These are phyloP conservation scores for Drosophila novamexicana DNA, from an alignment of 1,140 invertebrate species.

Conservation along the genomic window DNA sequence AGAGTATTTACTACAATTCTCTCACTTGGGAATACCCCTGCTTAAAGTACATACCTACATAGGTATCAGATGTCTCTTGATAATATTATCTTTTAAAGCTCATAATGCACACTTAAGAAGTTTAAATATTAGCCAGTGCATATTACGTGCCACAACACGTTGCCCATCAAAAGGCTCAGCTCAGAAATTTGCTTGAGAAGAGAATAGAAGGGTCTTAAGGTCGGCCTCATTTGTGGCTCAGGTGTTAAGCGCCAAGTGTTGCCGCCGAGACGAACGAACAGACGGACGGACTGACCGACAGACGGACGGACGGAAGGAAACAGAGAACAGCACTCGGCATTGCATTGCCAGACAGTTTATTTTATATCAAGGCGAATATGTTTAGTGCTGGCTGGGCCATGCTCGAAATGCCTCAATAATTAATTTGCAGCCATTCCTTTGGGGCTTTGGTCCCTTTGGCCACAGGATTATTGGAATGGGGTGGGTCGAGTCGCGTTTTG, in stretches of 20 bases:
- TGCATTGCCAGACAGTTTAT: conserved; percentile 51
- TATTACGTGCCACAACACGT: too few species aligned
- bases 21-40: too few species aligned
- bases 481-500: conserved; percentile 5
- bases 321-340: conserved; percentile 9
- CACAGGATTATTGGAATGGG: not conserved
- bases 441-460: conserved; percentile 14
- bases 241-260: conserved; percentile 11
- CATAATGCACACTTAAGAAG: too few species aligned
- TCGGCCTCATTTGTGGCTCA: not conserved
- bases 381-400: conserved; percentile 12
- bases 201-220: not conserved
- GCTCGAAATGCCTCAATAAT: conserved; percentile 64
- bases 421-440: conserved; percentile 58
- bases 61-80: too few species aligned
- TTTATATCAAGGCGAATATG: conserved; percentile 54
- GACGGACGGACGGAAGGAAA: not conserved
- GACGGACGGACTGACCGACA: too few species aligned
- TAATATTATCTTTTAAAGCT: too few species aligned
- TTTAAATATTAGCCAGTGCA: too few species aligned
- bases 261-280: not conserved
- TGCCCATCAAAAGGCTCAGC: too few species aligned
- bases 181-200: not conserved
- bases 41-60: too few species aligned
- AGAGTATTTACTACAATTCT: too few species aligned